phyloP scores from a whole-genome alignment of 1,140 invertebrate genomes.

The Drosophila rhopaloa region DNA sequence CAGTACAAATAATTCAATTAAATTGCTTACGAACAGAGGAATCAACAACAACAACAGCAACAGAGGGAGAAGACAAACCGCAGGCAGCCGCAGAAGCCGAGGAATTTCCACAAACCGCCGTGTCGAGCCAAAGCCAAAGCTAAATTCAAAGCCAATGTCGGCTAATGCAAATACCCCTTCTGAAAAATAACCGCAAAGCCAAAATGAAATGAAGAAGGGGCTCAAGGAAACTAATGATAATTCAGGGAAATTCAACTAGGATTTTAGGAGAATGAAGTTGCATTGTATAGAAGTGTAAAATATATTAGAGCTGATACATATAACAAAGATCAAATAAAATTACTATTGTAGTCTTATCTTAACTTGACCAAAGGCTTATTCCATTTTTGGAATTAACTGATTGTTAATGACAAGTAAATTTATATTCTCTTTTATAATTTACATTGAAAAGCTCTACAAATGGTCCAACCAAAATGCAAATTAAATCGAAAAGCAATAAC shows the following conservation, averaged over 20 bases:
- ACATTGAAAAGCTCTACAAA: too few species aligned
- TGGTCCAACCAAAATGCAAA: background rate
- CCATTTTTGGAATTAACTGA: too few species aligned
- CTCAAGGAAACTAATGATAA: background rate
- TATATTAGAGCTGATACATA: too few species aligned
- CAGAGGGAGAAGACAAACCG: constrained; percentile 33
- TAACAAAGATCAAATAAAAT: background rate
- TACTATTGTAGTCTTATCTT: too few species aligned
- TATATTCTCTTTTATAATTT: too few species aligned
- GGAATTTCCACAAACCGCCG: constrained; percentile 42
- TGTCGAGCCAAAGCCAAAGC: constrained; percentile 51
- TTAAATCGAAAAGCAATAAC: background rate
- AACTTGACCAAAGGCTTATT: too few species aligned
- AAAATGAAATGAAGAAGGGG: constrained; percentile 29
- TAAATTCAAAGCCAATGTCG: constrained; percentile 7
- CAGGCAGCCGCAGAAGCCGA: constrained; percentile 51
- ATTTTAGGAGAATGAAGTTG: background rate
- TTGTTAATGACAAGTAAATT: too few species aligned
- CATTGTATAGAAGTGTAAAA: too few species aligned
- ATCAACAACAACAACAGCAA: constrained; percentile 8
- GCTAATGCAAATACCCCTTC: constrained; percentile 53
- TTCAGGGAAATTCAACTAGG: background rate
- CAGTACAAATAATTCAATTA: constrained; percentile 79
- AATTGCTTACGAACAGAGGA: constrained; percentile 50
- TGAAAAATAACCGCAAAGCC: constrained; percentile 55